Evolutionary conservation across 2,888 invertebrate genomes (phyloP).

Genomic region (Serripes groenlandicus): DNA sequence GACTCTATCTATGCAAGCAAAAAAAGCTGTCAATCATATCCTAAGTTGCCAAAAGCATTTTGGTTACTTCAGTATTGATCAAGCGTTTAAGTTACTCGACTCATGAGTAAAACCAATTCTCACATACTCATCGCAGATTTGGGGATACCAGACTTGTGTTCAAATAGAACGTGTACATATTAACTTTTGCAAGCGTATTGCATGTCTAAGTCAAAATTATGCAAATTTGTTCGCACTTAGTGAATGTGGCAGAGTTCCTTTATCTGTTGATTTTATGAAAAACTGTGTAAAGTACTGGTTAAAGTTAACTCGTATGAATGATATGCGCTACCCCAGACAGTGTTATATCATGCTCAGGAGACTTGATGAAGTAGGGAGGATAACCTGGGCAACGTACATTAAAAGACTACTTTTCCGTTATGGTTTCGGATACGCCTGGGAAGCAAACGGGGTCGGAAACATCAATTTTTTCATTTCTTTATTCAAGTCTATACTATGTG

Average conservation of each 20-base stretch:
- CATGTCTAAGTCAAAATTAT: constrained; percentile 25
- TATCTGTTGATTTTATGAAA: constrained; percentile 15
- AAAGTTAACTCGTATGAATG: constrained; percentile 15
- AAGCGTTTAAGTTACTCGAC: constrained; percentile 5
- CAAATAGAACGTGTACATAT: constrained; percentile 20
- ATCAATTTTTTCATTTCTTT: constrained; percentile 2
- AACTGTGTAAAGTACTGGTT: constrained; percentile 36
- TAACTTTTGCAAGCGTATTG: constrained; percentile 35
- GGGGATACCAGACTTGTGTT: background rate
- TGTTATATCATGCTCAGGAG: constrained; percentile 27
- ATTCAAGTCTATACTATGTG: constrained; percentile 29
- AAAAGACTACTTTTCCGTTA: constrained; percentile 24
- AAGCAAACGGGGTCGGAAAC: constrained; percentile 27
- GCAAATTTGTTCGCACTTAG: constrained; percentile 32
- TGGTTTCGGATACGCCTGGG: constrained; percentile 41
- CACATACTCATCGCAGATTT: background rate
- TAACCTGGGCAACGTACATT: constrained; percentile 23
- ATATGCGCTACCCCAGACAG: constrained; percentile 34
- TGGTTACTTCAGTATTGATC: background rate
- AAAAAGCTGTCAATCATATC: background rate
- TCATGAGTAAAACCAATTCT: constrained; percentile 7
- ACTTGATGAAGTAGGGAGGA: constrained; percentile 18
- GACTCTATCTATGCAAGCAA: background rate
- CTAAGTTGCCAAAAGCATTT: background rate
- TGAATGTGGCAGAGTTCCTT: constrained; percentile 32